A percentile compares a stretch with the other conserved stretches of the same genome.
Conservation (phyloP, 1,140 invertebrate genomes). For the Megalonaias nervosa region DNA sequence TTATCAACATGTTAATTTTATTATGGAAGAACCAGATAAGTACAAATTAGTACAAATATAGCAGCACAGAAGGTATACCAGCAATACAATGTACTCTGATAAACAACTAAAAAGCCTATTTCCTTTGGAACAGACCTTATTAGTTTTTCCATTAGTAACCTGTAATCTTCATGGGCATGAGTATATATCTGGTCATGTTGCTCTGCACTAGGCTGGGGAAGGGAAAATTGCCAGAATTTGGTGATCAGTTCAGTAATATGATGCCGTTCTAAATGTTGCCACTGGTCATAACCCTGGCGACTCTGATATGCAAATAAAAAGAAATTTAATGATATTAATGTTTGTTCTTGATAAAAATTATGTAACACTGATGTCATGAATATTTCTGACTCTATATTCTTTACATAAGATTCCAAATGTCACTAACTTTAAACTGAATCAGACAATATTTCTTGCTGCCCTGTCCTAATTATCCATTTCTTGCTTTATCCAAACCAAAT, state of each 20-base stretch:
- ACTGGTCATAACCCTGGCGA: conserved; percentile 57
- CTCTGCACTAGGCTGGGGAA: conserved; percentile 39
- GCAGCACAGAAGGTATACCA: background rate
- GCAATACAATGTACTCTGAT: background rate
- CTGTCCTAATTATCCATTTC: too few relatives aligned
- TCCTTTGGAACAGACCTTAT: conserved; percentile 39
- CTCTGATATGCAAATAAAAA: conserved; percentile 39
- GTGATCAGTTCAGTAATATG: conserved; percentile 58
- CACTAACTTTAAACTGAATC: too few relatives aligned
- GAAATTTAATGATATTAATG: background rate
- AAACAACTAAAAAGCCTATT: background rate
- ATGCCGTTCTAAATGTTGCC: conserved; percentile 57
- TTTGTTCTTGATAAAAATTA: too few relatives aligned
- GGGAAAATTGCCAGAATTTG: conserved; percentile 63
- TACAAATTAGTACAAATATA: background rate
- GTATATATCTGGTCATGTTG: background rate
- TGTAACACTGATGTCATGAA: too few relatives aligned
- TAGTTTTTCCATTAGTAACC: conserved; percentile 53
- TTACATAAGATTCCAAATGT: too few relatives aligned
- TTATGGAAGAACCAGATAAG: background rate
- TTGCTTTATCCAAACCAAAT: too few relatives aligned
- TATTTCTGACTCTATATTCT: too few relatives aligned
- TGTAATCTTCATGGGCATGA: conserved; percentile 54
- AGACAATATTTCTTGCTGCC: too few relatives aligned
- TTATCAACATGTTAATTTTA: background rate